Percentiles rank a stretch among this genome's conserved stretches.
Conservation (phyloP, 92 coral and sea anemone genomes). For the Nematostella vectensis region DNA sequence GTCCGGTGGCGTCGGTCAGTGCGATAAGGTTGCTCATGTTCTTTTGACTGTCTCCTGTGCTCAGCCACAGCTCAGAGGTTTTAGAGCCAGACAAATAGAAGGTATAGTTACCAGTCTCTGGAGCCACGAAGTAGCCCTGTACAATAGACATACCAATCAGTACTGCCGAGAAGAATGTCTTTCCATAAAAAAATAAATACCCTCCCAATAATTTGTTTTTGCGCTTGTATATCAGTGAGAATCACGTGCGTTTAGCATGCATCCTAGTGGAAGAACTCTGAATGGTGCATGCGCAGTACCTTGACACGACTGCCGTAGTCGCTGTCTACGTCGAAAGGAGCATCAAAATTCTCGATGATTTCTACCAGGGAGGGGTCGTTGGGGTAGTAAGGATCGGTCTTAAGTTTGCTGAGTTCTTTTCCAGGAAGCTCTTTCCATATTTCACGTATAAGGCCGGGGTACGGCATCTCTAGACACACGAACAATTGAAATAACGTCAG, state of each 20-base stretch:
- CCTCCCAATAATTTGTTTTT: no score
- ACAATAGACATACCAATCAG: no score
- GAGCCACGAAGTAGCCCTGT: constrained; percentile 88
- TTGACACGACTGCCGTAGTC: constrained; percentile 93
- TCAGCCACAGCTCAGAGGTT: constrained; percentile 86
- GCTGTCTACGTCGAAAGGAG: constrained; percentile 93
- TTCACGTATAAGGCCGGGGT: constrained; percentile 95
- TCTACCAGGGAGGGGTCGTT: constrained; percentile 97
- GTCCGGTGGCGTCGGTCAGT: constrained; percentile 74
- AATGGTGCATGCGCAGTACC: background rate
- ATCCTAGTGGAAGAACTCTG: no score
- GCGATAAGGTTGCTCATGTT: constrained; percentile 71
- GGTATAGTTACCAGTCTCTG: constrained; percentile 98
- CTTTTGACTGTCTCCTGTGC: constrained; percentile 72
- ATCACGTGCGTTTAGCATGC: no score
- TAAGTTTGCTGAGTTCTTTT: constrained; percentile 54
- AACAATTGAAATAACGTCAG: no score
- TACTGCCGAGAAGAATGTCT: no score
- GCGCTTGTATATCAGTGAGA: no score
- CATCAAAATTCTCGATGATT: constrained; percentile 95
- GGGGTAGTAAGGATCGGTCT: constrained; percentile 88
- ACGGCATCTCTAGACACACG: constrained; percentile 74
- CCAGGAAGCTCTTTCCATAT: constrained; percentile 95
- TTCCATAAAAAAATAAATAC: no score
- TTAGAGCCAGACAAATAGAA: constrained; percentile 88